Evolutionary conservation across 2,888 invertebrate species (phyloP), one percentile per base, ranked within the genome.

Genomic region (Caprella mutica): DNA sequence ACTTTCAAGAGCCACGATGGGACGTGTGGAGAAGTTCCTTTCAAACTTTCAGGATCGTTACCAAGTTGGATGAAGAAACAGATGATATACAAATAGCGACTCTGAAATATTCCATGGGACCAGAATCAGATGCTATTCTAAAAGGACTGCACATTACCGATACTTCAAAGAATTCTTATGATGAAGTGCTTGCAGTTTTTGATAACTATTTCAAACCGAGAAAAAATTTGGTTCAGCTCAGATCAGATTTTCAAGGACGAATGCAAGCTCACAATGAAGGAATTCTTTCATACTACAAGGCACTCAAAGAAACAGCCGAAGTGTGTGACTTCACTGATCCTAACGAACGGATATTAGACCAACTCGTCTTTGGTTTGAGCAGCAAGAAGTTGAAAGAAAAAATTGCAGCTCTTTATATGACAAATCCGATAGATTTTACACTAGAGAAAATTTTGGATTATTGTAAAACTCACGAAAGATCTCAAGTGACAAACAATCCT

Each of bases 161-260:
- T 5, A 9, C 33, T 9, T 8, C 8, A 33, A 14, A 8, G 9
- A 8, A 9, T 33, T 33, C 27, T 29, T 46, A 46, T 29, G 46
- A 46, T 29, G 27, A 46, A 3, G 27, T 46, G 8, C 6, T 46
- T 8, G 46, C 26, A 14, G 29, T 29, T n/a, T 46, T 46, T 23
- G 46, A 46, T 29, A 29, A 29, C 27, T 46, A 46, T 19, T 46
- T 46, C 46, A 46, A 46, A 14, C n/a, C 46, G 1, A 46, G 29
- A 29, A 46, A 46, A 29, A 46, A 46, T 5, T 3, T 46, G 27
- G 29, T 46, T 9, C 26, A 26, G 5, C 17, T 46, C 27, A 1
- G 46, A 5, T 9, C 27, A 6, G 5, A 9, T 5, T 46, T 46
- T 29, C 46, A 27, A 19, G 29, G 29, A 14, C 14, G 46, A 29